A percentile compares a stretch with the other conserved stretches of the same genome.
Evolutionary conservation across 1,140 invertebrate genomes (phyloP).

Genomic region (Pomacea maculata): DNA sequence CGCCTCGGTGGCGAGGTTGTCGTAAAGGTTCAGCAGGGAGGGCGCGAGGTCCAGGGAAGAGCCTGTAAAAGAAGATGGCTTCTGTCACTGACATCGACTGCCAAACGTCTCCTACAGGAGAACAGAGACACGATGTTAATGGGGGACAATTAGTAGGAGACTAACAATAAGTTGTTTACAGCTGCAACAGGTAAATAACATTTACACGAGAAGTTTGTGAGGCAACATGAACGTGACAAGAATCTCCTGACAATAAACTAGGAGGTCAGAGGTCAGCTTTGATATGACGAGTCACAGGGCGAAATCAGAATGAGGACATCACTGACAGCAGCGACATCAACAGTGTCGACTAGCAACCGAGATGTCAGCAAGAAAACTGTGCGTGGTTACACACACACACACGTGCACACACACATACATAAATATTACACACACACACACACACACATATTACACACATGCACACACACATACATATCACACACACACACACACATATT

Average conservation of each 20-base stretch:
- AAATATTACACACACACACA: background rate
- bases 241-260: background rate
- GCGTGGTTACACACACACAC: background rate
- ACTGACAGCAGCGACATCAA: background rate
- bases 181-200: background rate
- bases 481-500: background rate
- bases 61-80: conserved; percentile 66
- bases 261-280: background rate
- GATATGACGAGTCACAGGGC: background rate
- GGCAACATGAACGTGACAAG: background rate
- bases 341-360: no score
- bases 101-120: background rate
- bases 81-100: conserved; percentile 7
- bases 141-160: background rate
- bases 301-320: background rate
- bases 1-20: conserved; percentile 62
- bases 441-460: background rate
- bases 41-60: conserved; percentile 74
- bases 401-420: background rate
- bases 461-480: background rate
- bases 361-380: background rate
- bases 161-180: no score
- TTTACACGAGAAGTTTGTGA: background rate
- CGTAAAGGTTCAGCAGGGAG: conserved; percentile 75
- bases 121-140: background rate